Evolutionary conservation across 2,888 invertebrate genomes (phyloP), one percentile per base, ranked within the genome.

Genomic region (Saturnia pavonia): DNA sequence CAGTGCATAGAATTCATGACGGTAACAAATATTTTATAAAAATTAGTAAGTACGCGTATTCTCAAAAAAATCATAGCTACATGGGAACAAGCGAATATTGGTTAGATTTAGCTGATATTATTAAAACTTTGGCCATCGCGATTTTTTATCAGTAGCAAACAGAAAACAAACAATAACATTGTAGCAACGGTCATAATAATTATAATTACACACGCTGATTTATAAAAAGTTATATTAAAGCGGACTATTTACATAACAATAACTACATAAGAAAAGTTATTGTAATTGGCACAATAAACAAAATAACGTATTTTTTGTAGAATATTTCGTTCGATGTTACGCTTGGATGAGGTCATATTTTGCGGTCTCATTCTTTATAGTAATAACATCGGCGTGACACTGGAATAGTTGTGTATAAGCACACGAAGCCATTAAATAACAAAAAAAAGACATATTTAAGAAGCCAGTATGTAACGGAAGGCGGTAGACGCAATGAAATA

Each of bases 171-270:
- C 57, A 60, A 60, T 60, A 27, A 60, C 57, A 27, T 60, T 60
- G 14, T 27, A 60, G 12, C 27, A 6, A 60, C 57, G 57, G 14
- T 12, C 54, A 27, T 60, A 19, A 2, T 60, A 60, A 60, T 60
- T 27, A 60, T 14, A 60, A 60, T 60, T 27, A 60, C 57, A 60
- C 57, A 25, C 25, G 57, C 27, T 27, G 57, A 27, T 27, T 27
- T 27, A 27, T 60, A 60, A 25, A 14, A 27, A 27, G 25, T 60
- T 25, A 60, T 6, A 27, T 25, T 60, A 60, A 60, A 11, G 27
- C 14, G 12, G 27, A 27, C 57, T 60, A 27, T 60, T 60, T 60
- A 60, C 57, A 60, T 60, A 60, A 60, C 57, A 60, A 60, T 27
- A 60, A 60, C 57, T 4, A 12, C 57, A 60, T 60, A 27, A 19